Evolutionary conservation across 2,113 vertebrate species (phyloP).

Genomic region (Baryphthengus martii): DNA sequence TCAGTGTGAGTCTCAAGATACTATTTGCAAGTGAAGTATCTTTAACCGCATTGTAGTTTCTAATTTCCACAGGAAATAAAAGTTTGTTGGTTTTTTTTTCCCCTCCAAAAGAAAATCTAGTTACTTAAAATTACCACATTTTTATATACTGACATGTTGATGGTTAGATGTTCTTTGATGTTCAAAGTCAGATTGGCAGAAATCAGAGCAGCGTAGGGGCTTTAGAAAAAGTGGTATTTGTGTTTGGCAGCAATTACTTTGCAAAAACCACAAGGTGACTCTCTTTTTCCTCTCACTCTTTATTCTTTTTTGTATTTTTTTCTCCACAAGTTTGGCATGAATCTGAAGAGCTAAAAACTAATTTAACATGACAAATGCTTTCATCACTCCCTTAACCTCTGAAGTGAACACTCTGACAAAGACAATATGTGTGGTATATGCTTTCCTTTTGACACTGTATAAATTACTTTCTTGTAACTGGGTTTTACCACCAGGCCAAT

Average conservation of each 20-base stretch:
- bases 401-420: constrained; percentile 27
- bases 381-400: constrained; percentile 34
- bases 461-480: constrained; percentile 5
- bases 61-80: constrained; percentile 67
- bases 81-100: background rate
- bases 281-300: background rate
- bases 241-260: constrained; percentile 67
- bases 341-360: constrained; percentile 68
- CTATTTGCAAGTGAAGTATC: constrained; percentile 60
- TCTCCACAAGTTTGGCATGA: constrained; percentile 54
- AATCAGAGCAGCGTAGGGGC: constrained; percentile 54
- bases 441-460: constrained; percentile 35
- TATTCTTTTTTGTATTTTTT: constrained; percentile 13
- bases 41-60: constrained; percentile 62
- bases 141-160: constrained; percentile 70
- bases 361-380: constrained; percentile 70
- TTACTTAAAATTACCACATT: constrained; percentile 70
- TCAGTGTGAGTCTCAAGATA: constrained; percentile 52
- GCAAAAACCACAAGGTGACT: constrained; percentile 73
- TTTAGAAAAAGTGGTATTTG: constrained; percentile 64
- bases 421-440: background rate
- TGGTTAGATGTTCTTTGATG: constrained; percentile 69
- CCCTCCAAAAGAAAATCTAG: constrained; percentile 40
- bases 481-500: background rate
- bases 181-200: constrained; percentile 70